A percentile compares a stretch with the other conserved stretches of the same genome.
These are phyloP conservation scores for Stenichneumon culpator DNA, from an alignment of 2,888 invertebrate genomes.

Conservation along the genomic window DNA sequence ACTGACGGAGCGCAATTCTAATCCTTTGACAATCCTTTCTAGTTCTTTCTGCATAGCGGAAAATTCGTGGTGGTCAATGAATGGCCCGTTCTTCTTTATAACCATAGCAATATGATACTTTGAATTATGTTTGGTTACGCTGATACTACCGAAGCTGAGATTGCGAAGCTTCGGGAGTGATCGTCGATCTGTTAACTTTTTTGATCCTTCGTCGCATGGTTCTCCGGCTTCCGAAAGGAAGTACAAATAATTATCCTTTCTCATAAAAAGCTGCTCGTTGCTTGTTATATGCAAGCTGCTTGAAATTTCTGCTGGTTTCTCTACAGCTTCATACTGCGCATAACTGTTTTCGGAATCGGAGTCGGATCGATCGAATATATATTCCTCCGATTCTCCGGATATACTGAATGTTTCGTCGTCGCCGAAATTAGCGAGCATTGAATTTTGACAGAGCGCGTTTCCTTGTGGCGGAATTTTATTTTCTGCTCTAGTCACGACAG, in stretches of 20 bases:
- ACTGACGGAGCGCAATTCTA: neutral
- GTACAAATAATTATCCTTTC: neutral
- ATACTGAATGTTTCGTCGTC: conserved; percentile 2
- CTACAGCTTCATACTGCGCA: neutral
- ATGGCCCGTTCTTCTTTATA: no score
- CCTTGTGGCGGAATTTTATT: neutral
- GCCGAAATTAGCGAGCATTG: neutral
- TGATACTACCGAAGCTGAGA: no score
- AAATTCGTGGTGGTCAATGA: no score
- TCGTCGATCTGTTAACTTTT: no score
- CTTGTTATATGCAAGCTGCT: neutral
- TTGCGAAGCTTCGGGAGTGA: no score
- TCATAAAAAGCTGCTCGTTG: neutral
- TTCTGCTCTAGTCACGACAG: neutral
- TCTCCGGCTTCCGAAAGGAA: no score
- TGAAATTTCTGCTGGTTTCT: no score
- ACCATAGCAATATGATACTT: no score
- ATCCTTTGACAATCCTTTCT: neutral
- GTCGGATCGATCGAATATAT: conserved; percentile 15
- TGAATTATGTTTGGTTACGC: no score
- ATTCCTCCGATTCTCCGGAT: conserved; percentile 21
- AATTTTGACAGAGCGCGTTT: neutral
- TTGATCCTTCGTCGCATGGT: no score
- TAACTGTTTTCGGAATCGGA: neutral
- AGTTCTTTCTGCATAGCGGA: no score